Evolutionary conservation across 2,888 invertebrate genomes (phyloP), one percentile per base, ranked within the genome.

Genomic region (Isoperla grammatica): DNA sequence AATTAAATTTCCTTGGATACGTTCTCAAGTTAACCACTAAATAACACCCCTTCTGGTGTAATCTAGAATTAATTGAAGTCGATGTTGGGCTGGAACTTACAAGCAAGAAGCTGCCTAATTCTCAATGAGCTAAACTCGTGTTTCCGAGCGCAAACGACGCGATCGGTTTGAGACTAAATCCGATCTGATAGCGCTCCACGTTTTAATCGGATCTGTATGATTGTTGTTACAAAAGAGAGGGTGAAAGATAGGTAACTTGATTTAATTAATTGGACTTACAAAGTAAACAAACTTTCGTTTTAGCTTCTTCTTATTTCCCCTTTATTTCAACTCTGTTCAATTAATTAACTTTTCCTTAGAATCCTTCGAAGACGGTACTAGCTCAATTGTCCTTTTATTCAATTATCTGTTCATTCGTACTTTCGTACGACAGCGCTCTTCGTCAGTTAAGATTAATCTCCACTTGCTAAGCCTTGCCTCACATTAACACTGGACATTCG

Each of bases 191-290:
- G 37, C 53, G 29, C 15, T 23, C 29, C 39, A 56, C 46, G 56
- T 22, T 40, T 48, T 60, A 60, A 60, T 60, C 60, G 56, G 60
- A 56, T 60, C 56, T 60, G 23, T 56, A 60, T 56, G 60, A 60
- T 49, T 60, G 60, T 60, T 60, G 37, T 56, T 49, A 37, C 15
- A 19, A 37, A 53, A 19, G 39, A 39, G 37, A 8, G 29, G 29
- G 29, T 8, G 29, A 8, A 53, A 53, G 53, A 53, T 37, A 53
- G 12, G 13, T 23, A 2, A 13, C 11, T 37, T 19, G 53, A 53
- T 39, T 17, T 22, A 53, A 53, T 53, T 53, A 53, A 53, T 45
- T 45, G 17, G 11, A 45, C 11, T 2, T n/a, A 45, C 45, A 19
- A 17, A 13, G 45, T 45, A 45, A 45, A 17, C 45, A 45, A 19